Evolutionary conservation across 1,140 invertebrate genomes (phyloP), one percentile per base, ranked within the genome.

Genomic region (Ganaspis sp.): DNA sequence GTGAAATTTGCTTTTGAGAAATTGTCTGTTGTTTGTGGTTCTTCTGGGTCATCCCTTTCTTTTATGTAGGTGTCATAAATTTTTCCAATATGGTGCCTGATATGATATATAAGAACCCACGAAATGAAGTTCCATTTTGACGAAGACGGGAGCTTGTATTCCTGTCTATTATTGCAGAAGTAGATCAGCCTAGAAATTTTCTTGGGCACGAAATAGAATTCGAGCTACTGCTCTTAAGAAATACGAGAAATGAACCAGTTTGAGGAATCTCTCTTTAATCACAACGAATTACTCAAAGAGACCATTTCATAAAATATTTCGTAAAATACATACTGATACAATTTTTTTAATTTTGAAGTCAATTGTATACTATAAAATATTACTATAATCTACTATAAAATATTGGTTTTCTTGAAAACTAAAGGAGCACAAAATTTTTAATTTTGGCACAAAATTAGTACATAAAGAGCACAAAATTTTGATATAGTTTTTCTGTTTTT

Each of bases 41-140:
- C 17, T 54, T n/a, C 23, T 4, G 12, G 15, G 26, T 26, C 58
- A 29, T 23, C 12, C 23, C 58, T 29, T 29, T 64, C 12, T 64
- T 64, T 64, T 64, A 64, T 64, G 23, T 29, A 29, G 23, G 12
- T 29, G 23, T 29, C 58, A 29, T 64, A 64, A 29, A 64, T 64
- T 64, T 64, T 64, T 64, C 58, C 58, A 64, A 64, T 64, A 26
- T 64, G 58, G 29, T 64, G 23, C 58, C 58, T 15, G 17, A 11
- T 45, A 49, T 49, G 5, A 6, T 49, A 29, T 54, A 54, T 29
- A 64, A 64, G 21, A 64, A 64, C 23, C 23, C 58, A 29, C 21
- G 23, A 29, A 64, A 64, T 64, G 58, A 64, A 64, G 58, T 64
- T 64, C 58, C 12, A 29, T 29, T 64, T 29, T 64, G 58, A 26